A percentile compares a stretch with the other conserved stretches of the same genome.
These are phyloP conservation scores for Peromyscus melanophrys DNA, from an alignment of 2,797 vertebrate species.

Conservation along the genomic window DNA sequence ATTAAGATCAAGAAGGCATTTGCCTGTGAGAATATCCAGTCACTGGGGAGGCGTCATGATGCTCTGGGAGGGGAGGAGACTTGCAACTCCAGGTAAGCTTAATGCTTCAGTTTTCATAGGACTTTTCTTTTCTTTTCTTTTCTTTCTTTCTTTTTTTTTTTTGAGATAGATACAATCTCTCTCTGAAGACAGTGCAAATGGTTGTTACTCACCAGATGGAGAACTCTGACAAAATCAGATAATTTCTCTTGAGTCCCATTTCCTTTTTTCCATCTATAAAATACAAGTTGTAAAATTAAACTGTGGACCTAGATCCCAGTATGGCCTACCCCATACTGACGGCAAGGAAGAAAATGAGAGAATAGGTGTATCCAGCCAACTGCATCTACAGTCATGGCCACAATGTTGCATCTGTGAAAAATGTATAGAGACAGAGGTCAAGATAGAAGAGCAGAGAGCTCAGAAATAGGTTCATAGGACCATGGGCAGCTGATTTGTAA, in stretches of 20 bases:
- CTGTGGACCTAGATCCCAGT: neutral
- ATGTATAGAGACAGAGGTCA: neutral
- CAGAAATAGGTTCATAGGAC: neutral
- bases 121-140: neutral
- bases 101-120: neutral
- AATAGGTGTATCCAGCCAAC: fast-evolving
- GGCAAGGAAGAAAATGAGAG: neutral
- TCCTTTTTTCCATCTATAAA: neutral
- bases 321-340: neutral
- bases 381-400: neutral
- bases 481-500: neutral
- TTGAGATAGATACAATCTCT: no score
- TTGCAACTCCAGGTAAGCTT: neutral
- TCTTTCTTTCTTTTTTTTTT: no score
- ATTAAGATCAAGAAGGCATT: conserved; percentile 21
- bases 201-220: neutral
- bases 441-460: neutral
- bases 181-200: neutral
- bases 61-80: neutral
- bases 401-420: neutral
- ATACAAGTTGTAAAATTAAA: neutral
- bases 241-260: neutral
- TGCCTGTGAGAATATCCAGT: neutral
- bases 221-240: neutral
- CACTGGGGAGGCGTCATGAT: neutral